Base-by-base conservation (phyloP, 2,113 vertebrate species). In the Notarius lentiginosus region DNA sequence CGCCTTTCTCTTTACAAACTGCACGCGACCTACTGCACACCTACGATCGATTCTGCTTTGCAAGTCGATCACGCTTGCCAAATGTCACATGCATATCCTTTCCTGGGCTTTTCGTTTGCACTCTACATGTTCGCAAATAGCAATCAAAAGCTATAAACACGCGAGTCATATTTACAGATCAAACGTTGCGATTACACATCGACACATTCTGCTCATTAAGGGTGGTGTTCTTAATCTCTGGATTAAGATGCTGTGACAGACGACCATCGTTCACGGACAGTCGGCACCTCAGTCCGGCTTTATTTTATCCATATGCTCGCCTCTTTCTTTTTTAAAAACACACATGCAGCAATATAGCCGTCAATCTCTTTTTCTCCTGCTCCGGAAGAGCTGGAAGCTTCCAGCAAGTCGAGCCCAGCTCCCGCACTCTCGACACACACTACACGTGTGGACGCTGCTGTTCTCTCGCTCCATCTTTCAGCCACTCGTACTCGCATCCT, bases 321-420 rank as follows among this genome's bases (percentile, higher is more conserved):
- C 55, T 20, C 49, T 55, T 55, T 56, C 77, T 82, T 87, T 76
- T 73, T 72, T 68, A 41, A 55, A 41, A 55, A 82, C 65, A 56
- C 58, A 53, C 75, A 41, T 14, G 82, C 68, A 49, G 76, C 70
- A 63, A 53, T 83, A 47, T 58, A 84, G 76, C 84, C 56, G 85
- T 89, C 87, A 91, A 90, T 89, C 86, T 85, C 49, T 79, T 82
- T 82, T 22, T 87, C 68, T 56, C 83, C 63, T 24, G 63, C 65
- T 65, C 73, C 83, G 30, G 77, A 89, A 83, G 88, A 79, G 68
- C 66, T 75, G 51, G 17, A 84, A 75, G 83, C 87, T 87, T 85
- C 77, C 73, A 8, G 83, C 84, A 53, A 88, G 89, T 86, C 55
- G 75, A 79, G 30, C 24, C 84, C 84, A 58, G 83, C 61, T 47